These are phyloP conservation scores for Nomada ruficornis DNA, from an alignment of 2,888 invertebrate genomes.

Conservation along the genomic window DNA sequence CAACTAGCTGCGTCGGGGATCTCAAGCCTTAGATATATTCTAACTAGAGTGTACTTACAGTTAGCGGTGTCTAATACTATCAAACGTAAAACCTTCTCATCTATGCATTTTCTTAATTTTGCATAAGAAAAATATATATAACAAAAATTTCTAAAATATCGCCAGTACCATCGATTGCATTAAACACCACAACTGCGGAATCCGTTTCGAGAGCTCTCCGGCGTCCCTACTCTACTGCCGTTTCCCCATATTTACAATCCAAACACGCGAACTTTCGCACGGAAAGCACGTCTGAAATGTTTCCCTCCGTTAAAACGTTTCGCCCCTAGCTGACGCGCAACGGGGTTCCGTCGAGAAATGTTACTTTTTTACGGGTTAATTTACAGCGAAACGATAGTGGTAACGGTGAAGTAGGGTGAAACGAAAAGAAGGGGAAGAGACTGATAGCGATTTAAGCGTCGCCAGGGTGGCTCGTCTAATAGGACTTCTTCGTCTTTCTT, in stretches of 20 bases:
- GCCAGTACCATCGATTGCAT: background rate
- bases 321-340: background rate
- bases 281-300: conserved; percentile 13
- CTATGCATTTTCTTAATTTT: background rate
- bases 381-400: conserved; percentile 16
- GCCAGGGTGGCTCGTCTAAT: conserved; percentile 55
- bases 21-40: background rate
- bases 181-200: background rate
- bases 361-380: conserved; percentile 42
- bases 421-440: conserved; percentile 30
- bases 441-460: conserved; percentile 61
- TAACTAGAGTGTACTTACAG: background rate
- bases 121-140: background rate
- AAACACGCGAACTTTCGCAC: conserved; percentile 24
- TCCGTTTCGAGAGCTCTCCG: conserved; percentile 1
- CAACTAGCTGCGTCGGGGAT: conserved; percentile 8
- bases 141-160: background rate
- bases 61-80: background rate
- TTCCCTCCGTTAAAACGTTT: conserved; percentile 22
- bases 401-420: background rate
- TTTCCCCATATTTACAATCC: conserved; percentile 14
- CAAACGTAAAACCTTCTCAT: background rate
- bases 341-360: background rate
- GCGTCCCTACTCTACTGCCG: background rate
- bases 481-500: conserved; percentile 42